phyloP scores from a whole-genome alignment of 1,140 invertebrate genomes.

The Palaemon carinicauda region DNA sequence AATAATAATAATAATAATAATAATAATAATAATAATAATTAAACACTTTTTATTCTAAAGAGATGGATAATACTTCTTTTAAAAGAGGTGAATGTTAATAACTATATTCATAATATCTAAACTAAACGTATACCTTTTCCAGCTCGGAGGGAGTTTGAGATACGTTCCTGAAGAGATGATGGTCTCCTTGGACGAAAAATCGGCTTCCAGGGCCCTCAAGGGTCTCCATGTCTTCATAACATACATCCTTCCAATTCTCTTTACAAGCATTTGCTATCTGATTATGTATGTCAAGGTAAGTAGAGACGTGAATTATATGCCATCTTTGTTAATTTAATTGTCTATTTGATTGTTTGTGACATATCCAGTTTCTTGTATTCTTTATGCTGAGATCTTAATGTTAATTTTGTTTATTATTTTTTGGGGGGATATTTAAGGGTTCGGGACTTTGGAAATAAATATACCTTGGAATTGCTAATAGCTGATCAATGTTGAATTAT shows the following conservation, averaged over 20 bases:
- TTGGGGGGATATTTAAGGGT: no score
- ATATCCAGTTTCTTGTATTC: not conserved
- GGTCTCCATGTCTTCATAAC: constrained; percentile 43
- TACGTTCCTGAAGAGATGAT: constrained; percentile 33
- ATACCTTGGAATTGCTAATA: no score
- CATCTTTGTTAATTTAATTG: not conserved
- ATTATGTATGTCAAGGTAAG: constrained; percentile 40
- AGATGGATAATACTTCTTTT: no score
- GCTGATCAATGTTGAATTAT: no score
- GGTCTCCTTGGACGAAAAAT: constrained; percentile 29
- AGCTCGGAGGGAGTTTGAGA: constrained; percentile 21
- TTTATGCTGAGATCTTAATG: not conserved
- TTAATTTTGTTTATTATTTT: no score
- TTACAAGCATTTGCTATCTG: constrained; percentile 36
- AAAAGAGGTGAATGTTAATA: no score
- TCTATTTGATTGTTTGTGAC: not conserved
- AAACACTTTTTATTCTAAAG: no score
- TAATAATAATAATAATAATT: no score
- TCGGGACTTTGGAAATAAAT: no score
- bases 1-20: no score
- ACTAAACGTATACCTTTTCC: not conserved
- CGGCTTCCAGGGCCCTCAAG: not conserved
- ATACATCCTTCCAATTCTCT: constrained; percentile 41
- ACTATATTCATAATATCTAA: no score
- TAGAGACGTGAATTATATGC: no score